A percentile compares a stretch with the other conserved stretches of the same genome.
Conservation (phyloP, 2,888 invertebrate genomes). For the Eupithecia exiguata region DNA sequence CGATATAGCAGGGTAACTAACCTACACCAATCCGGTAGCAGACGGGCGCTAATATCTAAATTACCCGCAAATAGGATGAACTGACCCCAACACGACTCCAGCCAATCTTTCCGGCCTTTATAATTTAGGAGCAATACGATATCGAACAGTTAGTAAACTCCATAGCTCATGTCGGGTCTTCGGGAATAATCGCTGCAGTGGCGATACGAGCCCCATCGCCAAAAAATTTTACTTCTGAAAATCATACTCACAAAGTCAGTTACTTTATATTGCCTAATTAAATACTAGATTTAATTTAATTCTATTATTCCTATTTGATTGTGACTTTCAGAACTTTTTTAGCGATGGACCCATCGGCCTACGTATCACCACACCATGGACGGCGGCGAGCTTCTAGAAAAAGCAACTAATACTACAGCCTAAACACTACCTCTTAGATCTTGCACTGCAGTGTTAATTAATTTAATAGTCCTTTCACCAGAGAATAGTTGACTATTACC, state of each 20-base stretch:
- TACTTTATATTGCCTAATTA: too few species aligned
- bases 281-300: too few species aligned
- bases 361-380: not conserved
- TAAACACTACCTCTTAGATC: not conserved
- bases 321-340: not conserved
- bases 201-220: not conserved
- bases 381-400: not conserved
- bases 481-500: not conserved
- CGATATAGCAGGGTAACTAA: conserved; percentile 25
- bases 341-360: not conserved
- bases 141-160: conserved; percentile 28
- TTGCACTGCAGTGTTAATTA: not conserved
- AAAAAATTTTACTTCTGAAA: not conserved
- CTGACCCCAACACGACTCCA: conserved; percentile 47
- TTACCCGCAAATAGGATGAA: conserved; percentile 49
- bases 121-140: conserved; percentile 38
- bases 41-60: conserved; percentile 44
- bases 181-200: not conserved
- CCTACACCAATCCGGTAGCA: conserved; percentile 30
- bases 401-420: not conserved
- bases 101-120: conserved; percentile 47
- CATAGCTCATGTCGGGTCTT: not conserved
- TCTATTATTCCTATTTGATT: too few species aligned
- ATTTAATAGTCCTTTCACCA: conserved; percentile 1
- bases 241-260: too few species aligned